Evolutionary conservation across 2,113 vertebrate genomes (phyloP).

Genomic region (Pholis gunnellus): DNA sequence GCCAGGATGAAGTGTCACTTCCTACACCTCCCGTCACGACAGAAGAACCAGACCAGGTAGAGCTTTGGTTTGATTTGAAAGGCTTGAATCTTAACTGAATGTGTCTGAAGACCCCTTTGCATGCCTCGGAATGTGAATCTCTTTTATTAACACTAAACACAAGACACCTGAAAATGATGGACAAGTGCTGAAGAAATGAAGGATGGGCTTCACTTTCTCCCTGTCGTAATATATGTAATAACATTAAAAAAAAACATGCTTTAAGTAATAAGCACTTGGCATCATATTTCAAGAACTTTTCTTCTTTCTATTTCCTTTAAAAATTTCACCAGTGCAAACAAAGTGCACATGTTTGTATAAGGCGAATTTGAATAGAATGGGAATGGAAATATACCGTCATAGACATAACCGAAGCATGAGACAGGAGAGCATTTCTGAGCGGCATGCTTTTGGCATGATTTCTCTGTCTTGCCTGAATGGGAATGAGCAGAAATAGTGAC

Average conservation of each 20-base stretch:
- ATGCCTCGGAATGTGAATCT: conserved; percentile 59
- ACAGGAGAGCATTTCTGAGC: conserved; percentile 37
- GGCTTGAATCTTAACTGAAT: not conserved
- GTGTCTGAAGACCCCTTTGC: conserved; percentile 31
- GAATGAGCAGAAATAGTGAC: conserved; percentile 42
- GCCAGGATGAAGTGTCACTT: conserved; percentile 47
- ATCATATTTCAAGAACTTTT: conserved; percentile 26
- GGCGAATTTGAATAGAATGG: conserved; percentile 21
- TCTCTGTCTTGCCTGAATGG: conserved; percentile 57
- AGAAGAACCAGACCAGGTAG: conserved; percentile 73
- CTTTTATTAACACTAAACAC: conserved; percentile 25
- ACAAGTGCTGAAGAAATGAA: conserved; percentile 34
- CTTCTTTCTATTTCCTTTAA: conserved; percentile 35
- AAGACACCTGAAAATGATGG: conserved; percentile 30
- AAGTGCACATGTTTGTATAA: conserved; percentile 11
- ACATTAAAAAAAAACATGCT: not conserved
- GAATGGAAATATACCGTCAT: conserved; percentile 26
- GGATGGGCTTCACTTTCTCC: not conserved
- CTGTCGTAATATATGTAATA: not conserved
- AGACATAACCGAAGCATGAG: conserved; percentile 52
- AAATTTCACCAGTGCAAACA: conserved; percentile 83
- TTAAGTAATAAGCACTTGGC: conserved; percentile 29
- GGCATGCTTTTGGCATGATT: conserved; percentile 76
- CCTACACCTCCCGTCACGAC: conserved; percentile 34
- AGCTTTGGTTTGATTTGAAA: conserved; percentile 10